A percentile compares a stretch with the other conserved stretches of the same genome.
phyloP scores from a whole-genome alignment of 2,113 vertebrate genomes.

The Dasyurus viverrinus region DNA sequence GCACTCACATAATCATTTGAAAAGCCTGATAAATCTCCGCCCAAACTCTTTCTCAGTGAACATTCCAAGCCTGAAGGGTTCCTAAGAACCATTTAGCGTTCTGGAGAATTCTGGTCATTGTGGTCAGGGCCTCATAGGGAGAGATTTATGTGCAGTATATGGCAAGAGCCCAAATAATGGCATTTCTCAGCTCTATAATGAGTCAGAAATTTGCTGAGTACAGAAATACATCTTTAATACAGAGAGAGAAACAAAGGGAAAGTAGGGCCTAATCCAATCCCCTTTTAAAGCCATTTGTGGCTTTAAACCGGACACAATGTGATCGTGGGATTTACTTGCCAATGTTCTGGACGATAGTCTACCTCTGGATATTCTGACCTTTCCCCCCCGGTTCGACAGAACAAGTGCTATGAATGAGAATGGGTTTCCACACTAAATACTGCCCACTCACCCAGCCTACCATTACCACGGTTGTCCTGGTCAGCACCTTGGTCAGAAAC shows the following conservation, averaged over 20 bases:
- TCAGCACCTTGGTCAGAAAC: background rate
- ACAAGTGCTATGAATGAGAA: slow-evolving; percentile 8
- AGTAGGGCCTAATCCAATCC: slow-evolving; percentile 61
- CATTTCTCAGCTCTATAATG: slow-evolving; percentile 70
- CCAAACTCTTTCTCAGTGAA: slow-evolving; percentile 58
- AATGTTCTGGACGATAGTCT: slow-evolving; percentile 35
- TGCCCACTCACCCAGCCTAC: background rate
- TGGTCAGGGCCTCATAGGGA: slow-evolving; percentile 62
- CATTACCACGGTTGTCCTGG: slow-evolving; percentile 32
- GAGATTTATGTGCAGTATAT: slow-evolving; percentile 69
- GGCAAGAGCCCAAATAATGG: slow-evolving; percentile 69
- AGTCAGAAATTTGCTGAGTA: slow-evolving; percentile 58
- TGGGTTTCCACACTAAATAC: background rate
- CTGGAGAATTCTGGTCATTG: slow-evolving; percentile 65
- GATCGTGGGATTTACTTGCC: slow-evolving; percentile 67
- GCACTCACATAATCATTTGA: slow-evolving; percentile 53
- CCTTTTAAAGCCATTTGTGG: slow-evolving; percentile 58
- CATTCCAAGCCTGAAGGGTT: slow-evolving; percentile 62
- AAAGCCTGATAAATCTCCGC: slow-evolving; percentile 44
- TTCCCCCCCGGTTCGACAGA: slow-evolving; percentile 49
- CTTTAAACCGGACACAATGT: slow-evolving; percentile 52
- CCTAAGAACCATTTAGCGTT: slow-evolving; percentile 64
- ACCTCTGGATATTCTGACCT: slow-evolving; percentile 68
- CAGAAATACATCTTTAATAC: slow-evolving; percentile 68
- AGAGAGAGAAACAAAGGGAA: slow-evolving; percentile 53